phyloP scores from a whole-genome alignment of 1,140 invertebrate genomes.

The Trypoxylus dichotomus region DNA sequence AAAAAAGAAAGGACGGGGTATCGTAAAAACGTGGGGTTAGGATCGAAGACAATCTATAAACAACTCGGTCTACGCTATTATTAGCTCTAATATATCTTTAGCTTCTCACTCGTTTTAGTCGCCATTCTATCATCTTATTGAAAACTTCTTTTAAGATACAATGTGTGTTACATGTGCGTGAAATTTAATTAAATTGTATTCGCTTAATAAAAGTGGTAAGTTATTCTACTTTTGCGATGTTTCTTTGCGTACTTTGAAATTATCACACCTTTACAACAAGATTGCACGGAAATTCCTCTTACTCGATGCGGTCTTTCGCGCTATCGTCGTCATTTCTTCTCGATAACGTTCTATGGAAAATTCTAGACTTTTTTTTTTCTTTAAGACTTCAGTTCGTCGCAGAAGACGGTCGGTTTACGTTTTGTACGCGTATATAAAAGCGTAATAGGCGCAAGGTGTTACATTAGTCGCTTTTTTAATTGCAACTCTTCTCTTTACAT shows the following conservation, averaged over 20 bases:
- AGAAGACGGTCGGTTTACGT: not conserved
- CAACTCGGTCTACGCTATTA: constrained; percentile 24
- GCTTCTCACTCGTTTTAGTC: constrained; percentile 19
- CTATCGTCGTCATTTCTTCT: not conserved
- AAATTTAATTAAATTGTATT: not conserved
- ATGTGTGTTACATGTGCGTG: constrained; percentile 17
- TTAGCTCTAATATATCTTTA: constrained; percentile 27
- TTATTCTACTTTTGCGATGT: not conserved
- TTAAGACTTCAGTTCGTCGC: too few relatives aligned
- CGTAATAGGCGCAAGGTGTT: too few relatives aligned
- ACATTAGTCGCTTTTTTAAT: too few relatives aligned
- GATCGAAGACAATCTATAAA: constrained; percentile 25
- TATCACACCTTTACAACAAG: too few relatives aligned
- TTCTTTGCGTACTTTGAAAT: too few relatives aligned
- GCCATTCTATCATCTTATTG: constrained; percentile 18
- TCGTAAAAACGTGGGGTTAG: constrained; percentile 2
- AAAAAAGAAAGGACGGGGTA: constrained; percentile 8
- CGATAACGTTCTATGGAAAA: not conserved
- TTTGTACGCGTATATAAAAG: not conserved
- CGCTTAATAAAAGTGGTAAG: constrained; percentile 2
- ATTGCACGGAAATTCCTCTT: not conserved
- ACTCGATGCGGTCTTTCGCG: too few relatives aligned
- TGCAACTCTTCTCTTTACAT: too few relatives aligned
- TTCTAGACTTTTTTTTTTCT: not conserved
- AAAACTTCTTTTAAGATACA: constrained; percentile 19